Conservation (phyloP, 2,888 invertebrate species). For the Eurois occulta region DNA sequence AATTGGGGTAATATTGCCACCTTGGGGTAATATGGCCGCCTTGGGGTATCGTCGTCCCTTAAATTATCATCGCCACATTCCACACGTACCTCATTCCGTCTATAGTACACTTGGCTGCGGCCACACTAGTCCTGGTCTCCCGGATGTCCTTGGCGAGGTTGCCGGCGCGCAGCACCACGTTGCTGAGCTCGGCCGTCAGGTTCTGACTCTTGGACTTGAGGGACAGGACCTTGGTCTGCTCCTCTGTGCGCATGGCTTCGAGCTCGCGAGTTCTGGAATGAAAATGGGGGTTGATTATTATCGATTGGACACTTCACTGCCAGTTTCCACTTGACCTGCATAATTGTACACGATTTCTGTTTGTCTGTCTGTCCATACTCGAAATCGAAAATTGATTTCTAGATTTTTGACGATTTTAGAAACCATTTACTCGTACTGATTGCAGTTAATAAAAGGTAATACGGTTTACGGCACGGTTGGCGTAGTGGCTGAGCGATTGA, state of each 20-base stretch:
- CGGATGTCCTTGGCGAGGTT: constrained; percentile 83
- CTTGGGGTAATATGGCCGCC: no score
- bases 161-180: constrained; percentile 83
- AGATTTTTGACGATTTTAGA: no score
- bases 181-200: constrained; percentile 94
- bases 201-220: constrained; percentile 97
- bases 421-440: no score
- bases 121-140: constrained; percentile 93
- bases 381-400: no score
- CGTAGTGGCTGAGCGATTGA: no score
- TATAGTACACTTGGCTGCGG: constrained; percentile 98
- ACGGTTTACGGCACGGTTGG: no score
- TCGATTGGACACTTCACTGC: neutral
- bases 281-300: neutral
- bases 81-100: constrained; percentile 95
- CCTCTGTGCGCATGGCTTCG: constrained; percentile 95
- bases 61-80: neutral
- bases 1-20: no score
- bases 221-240: constrained; percentile 95
- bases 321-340: no score
- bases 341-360: no score
- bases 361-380: no score
- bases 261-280: constrained; percentile 93
- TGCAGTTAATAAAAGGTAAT: no score
- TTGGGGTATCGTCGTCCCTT: no score